Conservation (phyloP, 2,888 invertebrate species). For the Neocrepidodera transversa region DNA sequence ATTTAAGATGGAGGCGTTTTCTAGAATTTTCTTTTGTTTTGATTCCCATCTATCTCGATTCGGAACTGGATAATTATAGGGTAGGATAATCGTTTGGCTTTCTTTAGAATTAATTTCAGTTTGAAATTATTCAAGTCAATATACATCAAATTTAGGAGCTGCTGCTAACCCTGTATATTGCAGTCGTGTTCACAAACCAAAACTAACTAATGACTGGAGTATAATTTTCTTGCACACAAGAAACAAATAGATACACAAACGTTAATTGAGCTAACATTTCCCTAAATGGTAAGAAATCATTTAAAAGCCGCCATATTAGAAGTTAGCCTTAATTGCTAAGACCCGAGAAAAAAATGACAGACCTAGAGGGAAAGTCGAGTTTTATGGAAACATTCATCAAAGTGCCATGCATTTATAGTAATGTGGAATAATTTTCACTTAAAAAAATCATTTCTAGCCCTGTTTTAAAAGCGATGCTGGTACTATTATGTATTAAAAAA, state of each 20-base stretch:
- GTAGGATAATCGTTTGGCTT: not conserved
- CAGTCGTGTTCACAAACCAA: not conserved
- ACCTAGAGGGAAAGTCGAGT: not conserved
- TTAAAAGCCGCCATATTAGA: conserved; percentile 13
- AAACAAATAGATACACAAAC: conserved; percentile 4
- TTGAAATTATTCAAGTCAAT: too few species aligned
- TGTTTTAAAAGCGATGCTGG: not conserved
- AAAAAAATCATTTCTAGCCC: too few species aligned
- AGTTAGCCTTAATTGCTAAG: not conserved
- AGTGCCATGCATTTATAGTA: too few species aligned
- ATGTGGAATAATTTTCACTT: too few species aligned
- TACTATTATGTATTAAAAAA: not conserved
- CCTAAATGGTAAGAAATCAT: conserved; percentile 29
- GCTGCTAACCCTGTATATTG: not conserved
- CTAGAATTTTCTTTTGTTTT: not conserved
- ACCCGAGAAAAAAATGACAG: not conserved
- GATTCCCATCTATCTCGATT: conserved; percentile 33
- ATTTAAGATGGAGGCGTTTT: conserved; percentile 16
- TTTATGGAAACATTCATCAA: not conserved
- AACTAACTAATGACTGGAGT: not conserved
- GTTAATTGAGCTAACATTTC: conserved; percentile 27
- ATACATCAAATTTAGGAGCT: too few species aligned
- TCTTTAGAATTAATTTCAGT: not conserved
- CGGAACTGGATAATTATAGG: conserved; percentile 19
- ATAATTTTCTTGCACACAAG: not conserved